Evolutionary conservation across 2,888 invertebrate genomes (phyloP), one percentile per base, ranked within the genome.

Genomic region (Pristionchus entomophagus): DNA sequence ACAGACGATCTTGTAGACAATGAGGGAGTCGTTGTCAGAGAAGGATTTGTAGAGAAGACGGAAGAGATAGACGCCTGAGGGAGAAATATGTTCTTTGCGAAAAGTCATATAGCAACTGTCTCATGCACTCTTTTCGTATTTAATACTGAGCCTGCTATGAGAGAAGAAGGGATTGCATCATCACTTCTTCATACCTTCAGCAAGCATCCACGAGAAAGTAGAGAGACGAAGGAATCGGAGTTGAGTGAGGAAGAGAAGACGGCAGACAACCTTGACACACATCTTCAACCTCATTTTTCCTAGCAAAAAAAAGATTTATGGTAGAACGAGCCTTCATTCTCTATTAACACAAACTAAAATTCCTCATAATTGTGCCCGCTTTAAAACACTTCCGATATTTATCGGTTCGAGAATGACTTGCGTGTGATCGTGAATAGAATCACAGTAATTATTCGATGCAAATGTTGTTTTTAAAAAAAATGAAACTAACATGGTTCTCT

Each of bases 181-280:
- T 45, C 45, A 45, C 45, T 59, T 5, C 38, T 1, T 22, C 1
- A n/a, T 38, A 41, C 88, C 95, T 89, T 95, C 94, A 26, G 91
- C 91, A 78, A 95, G 94, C 94, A 95, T 95, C 95, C 95, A 95
- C 90, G 94, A 93, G 91, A 95, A 95, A 86, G 94, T 94, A 59
- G 94, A 94, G 84, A 94, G 91, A 53, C 95, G 93, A 41, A 93
- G 93, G 89, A 94, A 95, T 0, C 92, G 89, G 8, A 92, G 87
- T 83, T 93, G 93, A 19, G 92, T 83, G 12, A 89, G 87, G 88
- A 92, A 92, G 51, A 92, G 83, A 12, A 93, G 56, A 0, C 92
- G 90, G 85, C 93, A 93, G 80, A 88, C 87, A 1, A 91, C 83
- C 91, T 92, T 87, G n/a, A n/a, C n/a, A n/a, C n/a, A 82, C 56